Percentiles rank a stretch among this genome's conserved stretches.
phyloP scores from a whole-genome alignment of 2,797 vertebrate genomes.

The Lithobates sylvaticus region DNA sequence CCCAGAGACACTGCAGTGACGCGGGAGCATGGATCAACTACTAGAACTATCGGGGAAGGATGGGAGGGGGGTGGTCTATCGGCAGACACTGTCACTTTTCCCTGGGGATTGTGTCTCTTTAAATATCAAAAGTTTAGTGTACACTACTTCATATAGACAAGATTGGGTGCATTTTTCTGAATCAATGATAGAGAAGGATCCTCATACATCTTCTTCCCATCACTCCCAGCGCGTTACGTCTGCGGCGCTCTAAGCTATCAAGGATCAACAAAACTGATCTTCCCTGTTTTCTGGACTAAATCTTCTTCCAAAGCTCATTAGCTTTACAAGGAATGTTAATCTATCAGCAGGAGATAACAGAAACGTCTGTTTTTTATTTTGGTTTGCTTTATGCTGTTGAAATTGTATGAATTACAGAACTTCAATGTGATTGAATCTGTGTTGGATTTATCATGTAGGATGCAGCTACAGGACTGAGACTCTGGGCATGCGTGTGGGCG shows the following conservation, averaged over 20 bases:
- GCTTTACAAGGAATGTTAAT: not conserved
- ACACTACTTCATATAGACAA: not conserved
- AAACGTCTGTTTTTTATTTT: not conserved
- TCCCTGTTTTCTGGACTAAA: slow-evolving; percentile 6
- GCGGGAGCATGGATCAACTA: too few species aligned
- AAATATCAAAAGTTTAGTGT: too few species aligned
- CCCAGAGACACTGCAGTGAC: too few species aligned
- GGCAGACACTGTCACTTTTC: too few species aligned
- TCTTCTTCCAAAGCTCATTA: slow-evolving; percentile 27
- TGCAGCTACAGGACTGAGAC: too few species aligned
- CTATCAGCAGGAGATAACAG: not conserved
- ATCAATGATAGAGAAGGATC: not conserved
- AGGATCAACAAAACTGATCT: not conserved
- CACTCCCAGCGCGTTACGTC: not conserved
- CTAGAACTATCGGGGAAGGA: too few species aligned
- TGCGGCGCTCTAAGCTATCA: not conserved
- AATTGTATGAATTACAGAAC: too few species aligned
- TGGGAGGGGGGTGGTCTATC: too few species aligned
- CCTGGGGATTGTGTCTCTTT: too few species aligned
- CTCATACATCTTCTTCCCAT: not conserved
- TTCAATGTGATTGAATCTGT: too few species aligned
- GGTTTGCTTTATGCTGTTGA: not conserved
- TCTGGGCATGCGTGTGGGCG: too few species aligned
- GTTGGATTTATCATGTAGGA: too few species aligned
- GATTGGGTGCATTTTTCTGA: not conserved